These are phyloP conservation scores for Conopomorpha cramerella DNA, from an alignment of 1,140 invertebrate species.

Conservation along the genomic window DNA sequence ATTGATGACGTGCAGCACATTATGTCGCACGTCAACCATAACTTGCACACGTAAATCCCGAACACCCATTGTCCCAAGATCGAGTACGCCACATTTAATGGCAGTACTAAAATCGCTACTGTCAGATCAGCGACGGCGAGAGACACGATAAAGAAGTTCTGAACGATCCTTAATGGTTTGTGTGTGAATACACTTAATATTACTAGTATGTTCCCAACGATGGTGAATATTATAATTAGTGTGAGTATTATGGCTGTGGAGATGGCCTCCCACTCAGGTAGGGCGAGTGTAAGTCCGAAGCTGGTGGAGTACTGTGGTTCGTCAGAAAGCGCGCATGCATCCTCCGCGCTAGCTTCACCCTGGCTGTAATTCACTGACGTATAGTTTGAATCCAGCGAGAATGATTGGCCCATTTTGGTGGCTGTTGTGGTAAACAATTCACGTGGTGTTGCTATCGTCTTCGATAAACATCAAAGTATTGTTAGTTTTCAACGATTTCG, in stretches of 20 bases:
- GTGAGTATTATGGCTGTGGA: constrained; percentile 75
- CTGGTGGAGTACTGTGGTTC: constrained; percentile 59
- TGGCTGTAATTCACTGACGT: no score
- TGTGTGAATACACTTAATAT: constrained; percentile 96
- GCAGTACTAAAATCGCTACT: constrained; percentile 94
- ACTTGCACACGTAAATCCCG: constrained; percentile 89
- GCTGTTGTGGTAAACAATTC: no score
- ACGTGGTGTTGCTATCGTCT: no score
- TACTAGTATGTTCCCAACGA: constrained; percentile 94
- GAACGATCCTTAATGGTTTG: constrained; percentile 93
- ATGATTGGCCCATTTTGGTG: constrained; percentile 8
- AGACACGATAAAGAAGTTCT: constrained; percentile 98
- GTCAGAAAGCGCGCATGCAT: constrained; percentile 45
- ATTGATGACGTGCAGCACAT: constrained; percentile 97
- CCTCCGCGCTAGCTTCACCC: constrained; percentile 16
- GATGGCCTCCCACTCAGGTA: constrained; percentile 82
- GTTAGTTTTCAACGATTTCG: no score
- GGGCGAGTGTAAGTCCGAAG: constrained; percentile 67
- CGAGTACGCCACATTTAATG: constrained; percentile 93
- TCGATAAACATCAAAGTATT: no score
- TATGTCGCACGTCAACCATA: constrained; percentile 97
- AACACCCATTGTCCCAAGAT: constrained; percentile 89
- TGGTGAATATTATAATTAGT: constrained; percentile 84
- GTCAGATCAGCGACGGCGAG: constrained; percentile 97
- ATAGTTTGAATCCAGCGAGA: constrained; percentile 24